phyloP scores from a whole-genome alignment of 2,888 invertebrate genomes.

The Pseudococcus viburni region DNA sequence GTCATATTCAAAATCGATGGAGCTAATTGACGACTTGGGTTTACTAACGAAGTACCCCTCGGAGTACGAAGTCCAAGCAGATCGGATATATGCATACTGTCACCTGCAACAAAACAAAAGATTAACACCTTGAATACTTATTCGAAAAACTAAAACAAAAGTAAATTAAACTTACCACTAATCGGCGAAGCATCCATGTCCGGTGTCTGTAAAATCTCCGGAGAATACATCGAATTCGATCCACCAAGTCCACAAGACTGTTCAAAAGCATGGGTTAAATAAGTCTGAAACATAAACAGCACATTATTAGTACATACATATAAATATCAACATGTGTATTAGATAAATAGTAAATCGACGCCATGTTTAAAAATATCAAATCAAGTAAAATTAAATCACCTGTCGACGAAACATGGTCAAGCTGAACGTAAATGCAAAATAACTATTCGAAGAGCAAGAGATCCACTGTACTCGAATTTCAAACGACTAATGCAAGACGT shows the following conservation, averaged over 20 bases:
- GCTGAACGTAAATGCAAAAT: constrained; percentile 4
- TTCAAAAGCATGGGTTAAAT: constrained; percentile 51
- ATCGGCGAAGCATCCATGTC: constrained; percentile 20
- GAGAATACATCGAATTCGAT: not conserved
- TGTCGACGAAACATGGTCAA: constrained; percentile 32
- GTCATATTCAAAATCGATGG: constrained; percentile 57
- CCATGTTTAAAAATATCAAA: not conserved
- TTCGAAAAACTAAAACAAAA: not conserved
- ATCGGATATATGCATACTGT: constrained; percentile 48
- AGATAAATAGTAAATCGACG: not conserved
- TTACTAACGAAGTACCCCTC: constrained; percentile 22
- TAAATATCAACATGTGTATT: not conserved
- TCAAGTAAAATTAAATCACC: not conserved
- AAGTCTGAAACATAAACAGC: constrained; percentile 46
- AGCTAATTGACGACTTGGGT: constrained; percentile 39
- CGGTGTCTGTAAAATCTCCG: constrained; percentile 35
- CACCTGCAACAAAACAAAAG: constrained; percentile 20
- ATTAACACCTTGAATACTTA: not conserved
- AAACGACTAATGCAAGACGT: constrained; percentile 24
- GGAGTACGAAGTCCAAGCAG: constrained; percentile 37
- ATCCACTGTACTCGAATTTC: constrained; percentile 9
- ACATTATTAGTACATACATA: not conserved
- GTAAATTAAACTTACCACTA: constrained; percentile 31
- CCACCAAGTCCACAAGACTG: constrained; percentile 49
- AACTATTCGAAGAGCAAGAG: not conserved